These are phyloP conservation scores for Apolygus lucorum DNA, from an alignment of 1,140 invertebrate genomes.

Conservation along the genomic window DNA sequence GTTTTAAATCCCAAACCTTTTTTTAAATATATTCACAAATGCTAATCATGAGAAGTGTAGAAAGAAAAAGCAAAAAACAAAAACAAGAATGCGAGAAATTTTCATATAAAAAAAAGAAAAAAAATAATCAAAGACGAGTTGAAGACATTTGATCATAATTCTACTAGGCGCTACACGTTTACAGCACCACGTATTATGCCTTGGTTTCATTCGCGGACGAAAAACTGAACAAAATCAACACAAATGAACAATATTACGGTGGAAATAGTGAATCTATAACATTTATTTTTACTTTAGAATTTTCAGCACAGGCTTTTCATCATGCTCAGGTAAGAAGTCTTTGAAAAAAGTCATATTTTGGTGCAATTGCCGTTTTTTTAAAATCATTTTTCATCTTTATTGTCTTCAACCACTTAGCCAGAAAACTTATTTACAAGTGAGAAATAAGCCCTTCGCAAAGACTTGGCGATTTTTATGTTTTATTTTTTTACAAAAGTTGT, in stretches of 20 bases:
- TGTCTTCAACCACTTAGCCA: conserved; percentile 2
- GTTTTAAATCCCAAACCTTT: not conserved
- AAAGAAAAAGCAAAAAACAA: not conserved
- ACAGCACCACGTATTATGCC: too few relatives aligned
- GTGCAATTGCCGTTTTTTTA: not conserved
- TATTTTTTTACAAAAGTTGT: conserved; percentile 1
- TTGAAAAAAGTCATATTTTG: not conserved
- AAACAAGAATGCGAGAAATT: not conserved
- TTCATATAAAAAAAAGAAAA: not conserved
- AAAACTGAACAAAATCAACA: too few relatives aligned
- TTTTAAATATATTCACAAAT: not conserved
- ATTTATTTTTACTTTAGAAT: conserved; percentile 4
- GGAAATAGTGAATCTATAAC: too few relatives aligned
- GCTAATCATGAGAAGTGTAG: conserved; percentile 2
- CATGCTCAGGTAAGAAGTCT: not conserved
- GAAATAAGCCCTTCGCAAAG: not conserved
- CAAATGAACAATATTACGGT: too few relatives aligned
- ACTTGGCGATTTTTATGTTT: not conserved
- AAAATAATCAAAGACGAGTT: not conserved
- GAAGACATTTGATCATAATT: not conserved
- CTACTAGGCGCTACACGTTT: too few relatives aligned
- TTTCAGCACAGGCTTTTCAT: not conserved
- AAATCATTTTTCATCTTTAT: not conserved
- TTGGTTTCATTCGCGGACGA: too few relatives aligned
- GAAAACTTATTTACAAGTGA: not conserved